Percentiles rank a stretch among this genome's conserved stretches.
Conservation (phyloP, 2,888 invertebrate species). For the Ditula angustiorana region DNA sequence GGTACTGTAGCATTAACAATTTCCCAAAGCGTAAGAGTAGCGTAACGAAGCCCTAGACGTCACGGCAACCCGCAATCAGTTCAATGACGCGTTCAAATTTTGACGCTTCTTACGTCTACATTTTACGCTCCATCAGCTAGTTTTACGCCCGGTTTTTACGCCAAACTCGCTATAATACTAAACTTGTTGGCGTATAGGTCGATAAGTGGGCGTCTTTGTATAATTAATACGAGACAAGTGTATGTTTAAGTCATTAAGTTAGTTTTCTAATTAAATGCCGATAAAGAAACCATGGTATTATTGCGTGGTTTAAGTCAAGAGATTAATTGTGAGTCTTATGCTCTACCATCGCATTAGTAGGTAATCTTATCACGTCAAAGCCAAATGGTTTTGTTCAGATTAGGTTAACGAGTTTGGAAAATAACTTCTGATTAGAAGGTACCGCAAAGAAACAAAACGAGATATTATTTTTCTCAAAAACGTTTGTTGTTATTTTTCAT, state of each 20-base stretch:
- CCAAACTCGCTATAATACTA: slow-evolving; percentile 23
- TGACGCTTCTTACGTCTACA: slow-evolving; percentile 1
- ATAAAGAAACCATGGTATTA: slow-evolving; percentile 69
- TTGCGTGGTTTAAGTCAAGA: slow-evolving; percentile 47
- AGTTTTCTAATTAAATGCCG: slow-evolving; percentile 79
- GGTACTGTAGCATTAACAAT: too few relatives aligned
- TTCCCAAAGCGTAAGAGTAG: too few relatives aligned
- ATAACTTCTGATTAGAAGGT: too few relatives aligned
- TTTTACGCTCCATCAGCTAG: slow-evolving; percentile 17
- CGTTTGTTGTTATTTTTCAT: too few relatives aligned
- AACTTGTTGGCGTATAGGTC: slow-evolving; percentile 28
- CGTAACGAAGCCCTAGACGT: too few relatives aligned
- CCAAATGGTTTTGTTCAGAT: too few relatives aligned
- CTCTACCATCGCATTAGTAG: too few relatives aligned
- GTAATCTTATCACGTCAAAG: too few relatives aligned
- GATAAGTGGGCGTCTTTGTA: slow-evolving; percentile 45
- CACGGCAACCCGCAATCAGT: slow-evolving; percentile 17
- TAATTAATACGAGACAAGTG: slow-evolving; percentile 50
- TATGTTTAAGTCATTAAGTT: slow-evolving; percentile 50
- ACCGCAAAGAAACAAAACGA: too few relatives aligned
- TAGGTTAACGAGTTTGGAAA: too few relatives aligned
- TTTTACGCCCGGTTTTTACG: slow-evolving; percentile 15
- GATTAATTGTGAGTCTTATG: slow-evolving; percentile 9
- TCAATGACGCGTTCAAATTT: background rate
- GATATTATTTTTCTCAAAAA: too few relatives aligned